A percentile compares a stretch with the other conserved stretches of the same genome.
phyloP scores from a whole-genome alignment of 2,113 vertebrate genomes.

The Ciconia boyciana region DNA sequence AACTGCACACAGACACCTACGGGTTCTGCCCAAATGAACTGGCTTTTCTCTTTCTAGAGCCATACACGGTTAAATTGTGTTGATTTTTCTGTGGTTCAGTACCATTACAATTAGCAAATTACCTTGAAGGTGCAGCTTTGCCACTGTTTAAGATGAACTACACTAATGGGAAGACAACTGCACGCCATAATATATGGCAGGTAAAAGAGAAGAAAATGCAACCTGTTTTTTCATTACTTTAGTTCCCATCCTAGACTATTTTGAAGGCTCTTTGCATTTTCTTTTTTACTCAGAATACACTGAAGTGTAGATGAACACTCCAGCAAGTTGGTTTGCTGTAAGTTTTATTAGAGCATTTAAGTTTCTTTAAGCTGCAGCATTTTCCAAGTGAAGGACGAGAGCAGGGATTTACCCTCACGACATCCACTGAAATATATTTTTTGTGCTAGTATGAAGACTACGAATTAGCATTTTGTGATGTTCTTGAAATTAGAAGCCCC shows the following conservation, averaged over 20 bases:
- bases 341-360: constrained; percentile 63
- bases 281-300: neutral
- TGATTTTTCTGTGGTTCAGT: neutral
- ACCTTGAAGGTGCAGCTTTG: neutral
- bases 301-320: neutral
- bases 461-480: constrained; percentile 74
- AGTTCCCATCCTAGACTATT: neutral
- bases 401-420: constrained; percentile 52
- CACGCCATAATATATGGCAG: neutral
- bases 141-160: neutral
- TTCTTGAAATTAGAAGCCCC: constrained; percentile 78
- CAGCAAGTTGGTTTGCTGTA: constrained; percentile 9
- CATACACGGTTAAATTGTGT: rapidly evolving
- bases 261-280: neutral
- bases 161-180: neutral
- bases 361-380: constrained; percentile 58
- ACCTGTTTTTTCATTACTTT: neutral
- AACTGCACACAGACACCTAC: neutral
- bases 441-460: constrained; percentile 63
- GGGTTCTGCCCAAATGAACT: neutral
- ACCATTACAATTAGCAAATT: neutral
- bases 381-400: constrained; percentile 55
- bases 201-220: neutral
- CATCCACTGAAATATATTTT: constrained; percentile 55
- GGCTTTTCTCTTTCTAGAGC: neutral